Percentiles rank a stretch among this genome's conserved stretches.
Evolutionary conservation across 2,797 vertebrate species (phyloP).

Genomic region (Atherinosoma microstoma): DNA sequence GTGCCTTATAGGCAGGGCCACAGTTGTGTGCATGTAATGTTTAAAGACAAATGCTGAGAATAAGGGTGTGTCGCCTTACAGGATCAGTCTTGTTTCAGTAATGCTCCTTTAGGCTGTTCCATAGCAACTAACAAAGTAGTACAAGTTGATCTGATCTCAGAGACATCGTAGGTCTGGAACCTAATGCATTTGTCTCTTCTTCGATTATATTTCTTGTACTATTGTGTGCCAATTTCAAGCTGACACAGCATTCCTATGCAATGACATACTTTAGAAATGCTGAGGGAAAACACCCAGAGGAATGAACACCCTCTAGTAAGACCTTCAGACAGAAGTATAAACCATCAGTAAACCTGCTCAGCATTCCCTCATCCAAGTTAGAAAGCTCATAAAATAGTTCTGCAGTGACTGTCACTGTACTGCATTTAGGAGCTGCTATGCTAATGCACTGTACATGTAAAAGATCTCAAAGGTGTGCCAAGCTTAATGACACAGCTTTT

Average conservation of each 20-base stretch:
- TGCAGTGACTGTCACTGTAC: background rate
- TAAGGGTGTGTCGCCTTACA: conserved; percentile 1
- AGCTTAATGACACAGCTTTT: background rate
- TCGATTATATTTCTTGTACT: background rate
- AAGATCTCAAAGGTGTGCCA: background rate
- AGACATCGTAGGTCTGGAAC: background rate
- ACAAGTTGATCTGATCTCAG: conserved; percentile 1
- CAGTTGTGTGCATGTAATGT: conserved; percentile 8
- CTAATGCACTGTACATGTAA: background rate
- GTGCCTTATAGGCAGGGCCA: conserved; percentile 11
- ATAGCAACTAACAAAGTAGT: background rate
- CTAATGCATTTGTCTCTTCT: background rate
- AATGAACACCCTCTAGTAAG: background rate
- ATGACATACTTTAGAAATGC: background rate
- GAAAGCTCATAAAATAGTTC: background rate
- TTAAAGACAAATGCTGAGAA: conserved; percentile 4
- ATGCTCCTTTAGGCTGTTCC: background rate
- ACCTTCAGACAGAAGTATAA: background rate
- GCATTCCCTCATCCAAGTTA: background rate
- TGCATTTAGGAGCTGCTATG: background rate
- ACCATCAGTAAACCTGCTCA: background rate
- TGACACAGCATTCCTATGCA: background rate
- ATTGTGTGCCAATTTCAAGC: background rate
- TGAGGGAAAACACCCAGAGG: background rate
- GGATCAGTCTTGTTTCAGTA: conserved; percentile 14